phyloP scores from a whole-genome alignment of 2,113 vertebrate species.

The Tragelaphus buxtoni region DNA sequence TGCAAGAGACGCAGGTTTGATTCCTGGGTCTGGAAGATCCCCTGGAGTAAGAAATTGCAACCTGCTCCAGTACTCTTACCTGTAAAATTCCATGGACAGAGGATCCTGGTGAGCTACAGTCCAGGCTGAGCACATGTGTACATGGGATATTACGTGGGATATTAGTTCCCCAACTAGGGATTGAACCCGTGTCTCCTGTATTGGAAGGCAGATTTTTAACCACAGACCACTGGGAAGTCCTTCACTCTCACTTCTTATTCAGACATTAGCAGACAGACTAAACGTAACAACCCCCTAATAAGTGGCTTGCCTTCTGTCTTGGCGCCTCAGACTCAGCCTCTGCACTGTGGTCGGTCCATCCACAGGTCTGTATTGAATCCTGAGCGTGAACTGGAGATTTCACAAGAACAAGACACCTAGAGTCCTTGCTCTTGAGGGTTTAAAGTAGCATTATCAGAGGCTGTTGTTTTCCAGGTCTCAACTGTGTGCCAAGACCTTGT shows the following conservation, averaged over 20 bases:
- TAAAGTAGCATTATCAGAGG: too few species aligned
- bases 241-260: not conserved
- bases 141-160: not conserved
- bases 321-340: not conserved
- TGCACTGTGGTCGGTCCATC: not conserved
- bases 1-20: not conserved
- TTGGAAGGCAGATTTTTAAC: not conserved
- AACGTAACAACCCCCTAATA: not conserved
- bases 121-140: not conserved
- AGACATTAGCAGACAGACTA: not conserved
- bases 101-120: not conserved
- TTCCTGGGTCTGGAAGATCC: not conserved
- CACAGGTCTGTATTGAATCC: not conserved
- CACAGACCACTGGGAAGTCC: not conserved
- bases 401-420: not conserved
- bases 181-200: not conserved
- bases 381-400: too few species aligned
- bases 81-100: not conserved
- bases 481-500: too few species aligned
- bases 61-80: not conserved
- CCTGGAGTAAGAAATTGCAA: not conserved
- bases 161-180: not conserved
- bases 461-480: not conserved
- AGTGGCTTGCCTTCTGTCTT: not conserved
- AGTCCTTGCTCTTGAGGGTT: not conserved